Percentiles rank a stretch among this genome's conserved stretches.
These are phyloP conservation scores for Orthochromis malagaraziensis DNA, from an alignment of 2,113 vertebrate genomes.

Conservation along the genomic window DNA sequence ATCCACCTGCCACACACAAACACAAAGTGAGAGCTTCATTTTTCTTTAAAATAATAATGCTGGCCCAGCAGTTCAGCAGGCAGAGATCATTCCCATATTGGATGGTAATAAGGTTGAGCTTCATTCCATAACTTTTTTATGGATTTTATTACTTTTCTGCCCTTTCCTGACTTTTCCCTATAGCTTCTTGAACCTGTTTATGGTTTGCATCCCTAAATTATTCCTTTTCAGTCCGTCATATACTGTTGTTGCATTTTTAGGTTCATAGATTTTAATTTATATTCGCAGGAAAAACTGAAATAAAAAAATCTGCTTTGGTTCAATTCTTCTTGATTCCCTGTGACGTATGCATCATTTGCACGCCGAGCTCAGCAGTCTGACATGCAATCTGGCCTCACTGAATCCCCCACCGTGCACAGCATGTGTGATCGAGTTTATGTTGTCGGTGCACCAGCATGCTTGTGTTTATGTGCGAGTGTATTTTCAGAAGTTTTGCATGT, in stretches of 20 bases:
- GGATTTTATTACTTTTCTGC: constrained; percentile 20
- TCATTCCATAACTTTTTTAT: constrained; percentile 26
- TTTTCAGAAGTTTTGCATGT: not conserved
- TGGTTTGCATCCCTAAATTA: not conserved
- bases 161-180: not conserved
- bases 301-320: not conserved
- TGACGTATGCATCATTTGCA: constrained; percentile 20
- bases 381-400: constrained; percentile 27
- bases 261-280: not conserved
- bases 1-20: not conserved
- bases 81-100: constrained; percentile 2
- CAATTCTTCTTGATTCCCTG: constrained; percentile 5
- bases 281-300: not conserved
- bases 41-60: constrained; percentile 20
- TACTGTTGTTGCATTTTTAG: not conserved
- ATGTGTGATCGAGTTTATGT: not conserved
- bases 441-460: not conserved
- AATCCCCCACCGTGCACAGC: constrained; percentile 5
- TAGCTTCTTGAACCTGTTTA: not conserved
- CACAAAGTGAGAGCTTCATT: not conserved
- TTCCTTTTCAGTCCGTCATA: not conserved
- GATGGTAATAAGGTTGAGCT: constrained; percentile 14
- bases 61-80: constrained; percentile 11
- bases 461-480: not conserved
- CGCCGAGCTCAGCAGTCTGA: constrained; percentile 28